A percentile compares a stretch with the other conserved stretches of the same genome.
Evolutionary conservation across 2,888 invertebrate genomes (phyloP).

Genomic region (Drosophila kanekoi): DNA sequence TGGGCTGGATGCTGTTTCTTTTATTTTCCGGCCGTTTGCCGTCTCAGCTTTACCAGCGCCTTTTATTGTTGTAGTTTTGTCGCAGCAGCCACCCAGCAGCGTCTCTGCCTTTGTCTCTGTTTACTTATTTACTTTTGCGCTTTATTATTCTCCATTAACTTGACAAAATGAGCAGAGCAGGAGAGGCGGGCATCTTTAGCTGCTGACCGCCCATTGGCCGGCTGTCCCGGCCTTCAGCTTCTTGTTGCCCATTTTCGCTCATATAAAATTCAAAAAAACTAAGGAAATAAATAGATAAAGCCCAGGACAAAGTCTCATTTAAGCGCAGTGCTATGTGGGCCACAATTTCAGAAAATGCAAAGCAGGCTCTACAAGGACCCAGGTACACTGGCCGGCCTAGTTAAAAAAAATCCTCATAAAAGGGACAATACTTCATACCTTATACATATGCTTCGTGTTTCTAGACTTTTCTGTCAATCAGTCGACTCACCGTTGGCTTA

Average conservation of each 20-base stretch:
- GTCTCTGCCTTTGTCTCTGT: constrained; percentile 54
- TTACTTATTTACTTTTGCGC: constrained; percentile 81
- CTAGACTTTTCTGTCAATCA: constrained; percentile 41
- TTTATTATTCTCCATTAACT: constrained; percentile 80
- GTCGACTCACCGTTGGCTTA: constrained; percentile 35
- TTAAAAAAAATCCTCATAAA: constrained; percentile 3
- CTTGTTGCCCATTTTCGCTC: not conserved
- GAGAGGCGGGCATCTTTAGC: constrained; percentile 21
- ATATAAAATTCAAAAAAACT: constrained; percentile 40
- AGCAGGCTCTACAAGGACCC: constrained; percentile 9
- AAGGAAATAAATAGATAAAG: constrained; percentile 31
- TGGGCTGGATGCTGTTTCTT: constrained; percentile 46
- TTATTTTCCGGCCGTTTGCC: constrained; percentile 80
- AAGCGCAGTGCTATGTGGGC: constrained; percentile 9
- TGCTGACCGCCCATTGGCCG: constrained; percentile 28
- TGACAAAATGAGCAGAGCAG: constrained; percentile 73
- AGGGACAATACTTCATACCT: constrained; percentile 12
- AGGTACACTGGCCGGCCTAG: constrained; percentile 11
- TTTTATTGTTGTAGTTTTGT: constrained; percentile 77
- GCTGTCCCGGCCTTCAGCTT: constrained; percentile 25
- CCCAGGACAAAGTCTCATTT: constrained; percentile 46
- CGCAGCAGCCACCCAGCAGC: constrained; percentile 3
- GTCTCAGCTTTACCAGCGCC: constrained; percentile 68
- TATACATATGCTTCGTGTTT: not conserved
- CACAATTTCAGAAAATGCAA: constrained; percentile 11